Conservation (phyloP, 2,113 vertebrate genomes). For the Microcebus griseorufus region DNA sequence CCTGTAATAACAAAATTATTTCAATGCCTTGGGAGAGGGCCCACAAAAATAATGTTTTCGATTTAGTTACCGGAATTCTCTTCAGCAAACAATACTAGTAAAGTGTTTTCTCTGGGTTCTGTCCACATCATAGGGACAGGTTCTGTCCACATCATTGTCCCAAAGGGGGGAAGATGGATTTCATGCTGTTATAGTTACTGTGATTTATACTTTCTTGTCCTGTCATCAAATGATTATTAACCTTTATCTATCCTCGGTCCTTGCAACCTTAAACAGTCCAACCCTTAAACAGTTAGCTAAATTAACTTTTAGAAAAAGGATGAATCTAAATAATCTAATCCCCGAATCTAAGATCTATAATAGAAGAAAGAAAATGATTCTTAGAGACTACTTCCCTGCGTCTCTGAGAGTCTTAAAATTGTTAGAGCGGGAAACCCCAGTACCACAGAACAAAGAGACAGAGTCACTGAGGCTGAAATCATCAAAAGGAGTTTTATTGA, state of each 20-base stretch:
- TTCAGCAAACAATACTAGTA: slow-evolving; percentile 16
- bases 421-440: too few species aligned
- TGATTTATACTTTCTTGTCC: slow-evolving; percentile 30
- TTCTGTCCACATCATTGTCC: slow-evolving; percentile 6
- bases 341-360: background rate
- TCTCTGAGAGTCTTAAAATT: background rate
- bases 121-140: background rate
- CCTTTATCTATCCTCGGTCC: background rate
- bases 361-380: background rate
- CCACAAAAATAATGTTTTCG: slow-evolving; percentile 45
- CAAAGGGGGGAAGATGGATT: background rate
- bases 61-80: slow-evolving; percentile 47
- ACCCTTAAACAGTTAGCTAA: background rate
- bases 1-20: slow-evolving; percentile 59
- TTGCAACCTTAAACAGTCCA: background rate
- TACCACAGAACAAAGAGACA: too few species aligned
- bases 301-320: background rate
- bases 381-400: background rate
- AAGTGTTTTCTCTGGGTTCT: slow-evolving; percentile 58
- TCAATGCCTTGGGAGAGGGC: slow-evolving; percentile 41
- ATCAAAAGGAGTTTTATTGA: too few species aligned
- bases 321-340: background rate
- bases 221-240: background rate
- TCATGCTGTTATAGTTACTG: slow-evolving; percentile 30
- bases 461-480: too few species aligned